Evolutionary conservation across 2,888 invertebrate genomes (phyloP).

Genomic region (Agapetus fuscipes): DNA sequence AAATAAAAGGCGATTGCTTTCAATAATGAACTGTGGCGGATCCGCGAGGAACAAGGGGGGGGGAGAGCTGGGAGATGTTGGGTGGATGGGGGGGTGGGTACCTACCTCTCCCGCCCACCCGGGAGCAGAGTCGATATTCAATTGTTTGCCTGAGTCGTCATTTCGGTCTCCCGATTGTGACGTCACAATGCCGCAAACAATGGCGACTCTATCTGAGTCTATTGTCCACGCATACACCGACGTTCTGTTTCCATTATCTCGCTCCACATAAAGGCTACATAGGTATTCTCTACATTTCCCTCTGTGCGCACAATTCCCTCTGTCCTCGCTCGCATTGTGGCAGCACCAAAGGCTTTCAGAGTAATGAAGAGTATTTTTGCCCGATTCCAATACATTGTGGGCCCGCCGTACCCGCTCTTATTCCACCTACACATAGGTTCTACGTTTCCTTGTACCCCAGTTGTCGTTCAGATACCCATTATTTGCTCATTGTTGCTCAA

Average conservation of each 20-base stretch:
- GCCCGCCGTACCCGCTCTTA: slow-evolving; percentile 21
- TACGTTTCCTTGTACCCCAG: slow-evolving; percentile 1
- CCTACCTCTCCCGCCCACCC: slow-evolving; percentile 1
- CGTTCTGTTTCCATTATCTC: slow-evolving; percentile 20
- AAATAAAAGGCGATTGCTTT: slow-evolving; percentile 20
- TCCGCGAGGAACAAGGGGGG: slow-evolving; percentile 4
- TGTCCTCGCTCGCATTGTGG: slow-evolving; percentile 32
- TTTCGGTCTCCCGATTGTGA: slow-evolving; percentile 22
- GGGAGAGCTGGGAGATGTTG: background rate
- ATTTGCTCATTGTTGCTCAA: slow-evolving; percentile 9
- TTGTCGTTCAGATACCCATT: slow-evolving; percentile 7
- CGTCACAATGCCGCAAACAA: slow-evolving; percentile 20
- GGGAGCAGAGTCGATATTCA: slow-evolving; percentile 18
- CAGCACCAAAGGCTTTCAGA: slow-evolving; percentile 46
- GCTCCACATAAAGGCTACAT: slow-evolving; percentile 20
- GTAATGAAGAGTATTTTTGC: slow-evolving; percentile 52
- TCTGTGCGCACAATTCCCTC: slow-evolving; percentile 12
- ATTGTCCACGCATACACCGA: slow-evolving; percentile 20
- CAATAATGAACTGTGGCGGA: slow-evolving; percentile 16
- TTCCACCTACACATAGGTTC: too few relatives aligned
- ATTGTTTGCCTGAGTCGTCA: slow-evolving; percentile 22
- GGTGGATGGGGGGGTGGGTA: background rate
- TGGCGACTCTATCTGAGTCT: slow-evolving; percentile 21
- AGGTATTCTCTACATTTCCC: slow-evolving; percentile 16
- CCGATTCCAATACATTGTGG: slow-evolving; percentile 43